Conservation (phyloP, 2,888 invertebrate species). For the Crepidodera aurea region DNA sequence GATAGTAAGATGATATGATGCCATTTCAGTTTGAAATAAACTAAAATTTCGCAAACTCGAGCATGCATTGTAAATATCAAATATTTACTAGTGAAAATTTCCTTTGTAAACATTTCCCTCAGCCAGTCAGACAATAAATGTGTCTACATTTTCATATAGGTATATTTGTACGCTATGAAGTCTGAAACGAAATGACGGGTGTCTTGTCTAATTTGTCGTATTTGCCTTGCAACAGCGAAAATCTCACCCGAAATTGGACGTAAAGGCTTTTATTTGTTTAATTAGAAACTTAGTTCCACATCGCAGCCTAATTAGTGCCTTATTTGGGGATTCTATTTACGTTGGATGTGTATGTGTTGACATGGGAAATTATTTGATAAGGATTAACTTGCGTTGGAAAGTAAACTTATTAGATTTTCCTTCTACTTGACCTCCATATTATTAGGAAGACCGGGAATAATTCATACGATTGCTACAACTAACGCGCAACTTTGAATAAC, state of each 20-base stretch:
- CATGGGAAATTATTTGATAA: too few relatives aligned
- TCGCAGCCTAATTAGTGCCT: not conserved
- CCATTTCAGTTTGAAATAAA: too few relatives aligned
- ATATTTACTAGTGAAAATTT: not conserved
- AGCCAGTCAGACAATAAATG: not conserved
- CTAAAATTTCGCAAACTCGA: too few relatives aligned
- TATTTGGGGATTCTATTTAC: not conserved
- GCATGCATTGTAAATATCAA: too few relatives aligned
- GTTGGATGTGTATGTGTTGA: too few relatives aligned
- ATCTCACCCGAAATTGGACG: not conserved
- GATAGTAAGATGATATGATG: too few relatives aligned
- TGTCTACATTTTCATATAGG: not conserved
- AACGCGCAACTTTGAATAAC: too few relatives aligned
- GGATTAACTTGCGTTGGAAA: too few relatives aligned
- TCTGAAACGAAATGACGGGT: not conserved
- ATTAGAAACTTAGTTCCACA: conserved; percentile 10
- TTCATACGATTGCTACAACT: too few relatives aligned
- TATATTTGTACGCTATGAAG: not conserved
- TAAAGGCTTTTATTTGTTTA: conserved; percentile 5
- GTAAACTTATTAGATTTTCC: too few relatives aligned
- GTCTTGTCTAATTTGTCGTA: conserved; percentile 1
- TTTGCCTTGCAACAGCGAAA: conserved; percentile 10
- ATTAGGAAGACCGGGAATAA: too few relatives aligned
- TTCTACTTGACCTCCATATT: too few relatives aligned
- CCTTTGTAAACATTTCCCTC: not conserved